Base-by-base conservation (phyloP, 2,113 vertebrate genomes). In the Lanius collurio region DNA sequence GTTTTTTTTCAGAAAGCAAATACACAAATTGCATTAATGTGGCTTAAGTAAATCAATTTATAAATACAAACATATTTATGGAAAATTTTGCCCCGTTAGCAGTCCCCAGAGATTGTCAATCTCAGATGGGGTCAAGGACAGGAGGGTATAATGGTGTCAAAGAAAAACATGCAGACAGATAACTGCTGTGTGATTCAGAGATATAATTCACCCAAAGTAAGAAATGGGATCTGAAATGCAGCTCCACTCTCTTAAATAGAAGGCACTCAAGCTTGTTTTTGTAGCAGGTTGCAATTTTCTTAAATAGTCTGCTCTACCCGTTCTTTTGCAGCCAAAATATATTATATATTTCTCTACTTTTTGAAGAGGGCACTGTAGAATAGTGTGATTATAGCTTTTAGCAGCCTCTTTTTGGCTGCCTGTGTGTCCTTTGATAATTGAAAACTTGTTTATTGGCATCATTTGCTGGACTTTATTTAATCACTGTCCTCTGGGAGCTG, bases 201-300 rank as follows among this genome's bases (percentile, higher is more conserved):
- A 92, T 86, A 92, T 93, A 97, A 95, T 97, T 97, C 94, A 96
- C 93, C 81, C 94, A 82, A 91, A 87, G 67, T 88, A 93, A 95
- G 93, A 93, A 95, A 96, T 89, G 68, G 88, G 57, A 80, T 94
- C 60, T 93, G 87, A 96, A 96, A 96, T 91, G 83, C 85, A 90
- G 90, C 69, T 81, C 41, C 75, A 65, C 50, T 92, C 81, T 95
- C 90, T 89, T 95, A 95, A 86, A 95, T 95, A 94, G 82, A 92
- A 94, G 78, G 90, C 93, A 95, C 88, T 97, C 90, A 86, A 93
- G 73, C 87, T 96, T 96, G 84, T 96, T 97, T 96, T 90, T 92
- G 80, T 95, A 95, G 95, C 96, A 96, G 93, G 96, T 94, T 97
- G 95, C 95, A 97, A 97, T 97, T 97, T 97, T 96, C 95, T 96